Base-by-base conservation (phyloP, 2,797 vertebrate species). In the Gallinago stenura region DNA sequence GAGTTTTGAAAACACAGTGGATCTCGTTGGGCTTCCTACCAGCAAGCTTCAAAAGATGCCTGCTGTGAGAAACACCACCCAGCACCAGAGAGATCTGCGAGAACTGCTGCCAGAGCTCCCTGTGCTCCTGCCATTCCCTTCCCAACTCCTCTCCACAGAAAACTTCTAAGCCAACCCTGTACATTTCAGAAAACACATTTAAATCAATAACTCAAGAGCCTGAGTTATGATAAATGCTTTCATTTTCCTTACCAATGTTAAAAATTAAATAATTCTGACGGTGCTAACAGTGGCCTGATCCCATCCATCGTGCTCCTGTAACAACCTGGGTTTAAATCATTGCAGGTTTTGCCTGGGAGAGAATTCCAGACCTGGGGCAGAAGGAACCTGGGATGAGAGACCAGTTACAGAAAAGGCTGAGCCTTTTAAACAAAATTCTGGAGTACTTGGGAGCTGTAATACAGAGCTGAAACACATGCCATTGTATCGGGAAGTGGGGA, bases 161-260 rank as follows among this genome's bases (percentile, higher is more conserved):
- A 31, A 15, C 18, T 43, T 68, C 46, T 60, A 37, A 84, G 18
- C 8, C 26, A 83, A 53, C 3, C 7, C 79, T 56, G 5, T 39
- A 24, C 31, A 65, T 83, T 50, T n/a, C 71, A n/a, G 87, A 89
- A 80, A 85, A 68, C n/a, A 69, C 14, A 16, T 48, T 68, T 69
- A 65, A 14, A 37, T 30, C 15, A 83, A 39, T 64, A 69, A 61
- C 7, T 58, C 20, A 68, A 75, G 53, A 80, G 5, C 6, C 6
- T 10, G 12, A 51, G 17, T 72, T 75, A 25, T 16, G 43, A 62
- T 13, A 81, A 90, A 83, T 30, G 15, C n/a, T 73, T 87, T 89
- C 31, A 30, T 72, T 76, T 92, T 83, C 50, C 51, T 85, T 61
- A 61, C 6, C 21, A 41, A 60, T 0, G 1, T 2, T 71, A 13